These are phyloP conservation scores for Dicycla oo DNA, from an alignment of 2,888 invertebrate species.

Conservation along the genomic window DNA sequence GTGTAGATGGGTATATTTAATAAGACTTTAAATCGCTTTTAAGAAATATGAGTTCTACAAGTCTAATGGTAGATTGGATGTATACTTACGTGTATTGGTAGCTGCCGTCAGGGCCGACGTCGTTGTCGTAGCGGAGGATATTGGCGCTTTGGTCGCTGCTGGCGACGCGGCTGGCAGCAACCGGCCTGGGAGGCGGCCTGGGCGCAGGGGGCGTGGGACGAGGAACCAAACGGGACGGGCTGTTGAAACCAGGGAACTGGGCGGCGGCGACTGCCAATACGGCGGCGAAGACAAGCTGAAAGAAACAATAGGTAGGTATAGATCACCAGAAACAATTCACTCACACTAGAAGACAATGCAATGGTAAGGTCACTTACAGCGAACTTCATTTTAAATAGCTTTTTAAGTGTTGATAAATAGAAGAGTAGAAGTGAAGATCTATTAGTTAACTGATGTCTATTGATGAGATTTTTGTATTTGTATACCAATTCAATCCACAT, in stretches of 20 bases:
- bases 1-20: background rate
- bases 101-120: slow-evolving; percentile 85
- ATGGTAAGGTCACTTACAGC: slow-evolving; percentile 71
- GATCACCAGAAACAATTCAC: background rate
- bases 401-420: slow-evolving; percentile 27
- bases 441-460: slow-evolving; percentile 70
- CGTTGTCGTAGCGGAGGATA: slow-evolving; percentile 81
- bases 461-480: slow-evolving; percentile 67
- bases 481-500: slow-evolving; percentile 71
- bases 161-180: slow-evolving; percentile 49
- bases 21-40: background rate
- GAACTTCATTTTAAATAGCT: slow-evolving; percentile 76
- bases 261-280: slow-evolving; percentile 79
- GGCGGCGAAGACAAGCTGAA: slow-evolving; percentile 74
- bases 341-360: slow-evolving; percentile 5
- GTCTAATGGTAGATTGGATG: background rate
- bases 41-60: background rate
- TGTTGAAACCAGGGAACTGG: slow-evolving; percentile 67
- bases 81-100: slow-evolving; percentile 86
- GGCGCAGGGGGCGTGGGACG: slow-evolving; percentile 46
- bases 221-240: slow-evolving; percentile 31
- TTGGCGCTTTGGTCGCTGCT: slow-evolving; percentile 74
- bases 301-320: slow-evolving; percentile 25
- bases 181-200: slow-evolving; percentile 42
- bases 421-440: slow-evolving; percentile 52